These are phyloP conservation scores for Yponomeuta malinellus DNA, from an alignment of 2,888 invertebrate genomes.

Conservation along the genomic window DNA sequence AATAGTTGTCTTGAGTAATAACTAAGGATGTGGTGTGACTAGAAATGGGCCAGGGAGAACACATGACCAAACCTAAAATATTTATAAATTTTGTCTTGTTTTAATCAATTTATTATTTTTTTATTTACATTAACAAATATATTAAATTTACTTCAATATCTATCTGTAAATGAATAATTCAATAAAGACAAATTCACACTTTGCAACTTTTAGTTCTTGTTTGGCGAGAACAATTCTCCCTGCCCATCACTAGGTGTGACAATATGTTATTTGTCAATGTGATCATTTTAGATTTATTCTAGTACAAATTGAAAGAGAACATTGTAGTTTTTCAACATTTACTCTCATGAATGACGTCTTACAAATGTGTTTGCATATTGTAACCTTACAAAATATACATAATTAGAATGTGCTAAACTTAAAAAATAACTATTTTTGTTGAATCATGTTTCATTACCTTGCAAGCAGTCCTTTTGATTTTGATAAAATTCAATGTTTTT, in stretches of 20 bases:
- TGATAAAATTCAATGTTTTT: not conserved
- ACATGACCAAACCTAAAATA: too few species aligned
- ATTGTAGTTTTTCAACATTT: constrained; percentile 62
- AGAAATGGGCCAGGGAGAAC: too few species aligned
- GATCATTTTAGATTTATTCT: not conserved
- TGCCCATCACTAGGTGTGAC: not conserved
- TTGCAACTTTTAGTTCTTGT: too few species aligned
- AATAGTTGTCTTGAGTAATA: too few species aligned
- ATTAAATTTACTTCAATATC: not conserved
- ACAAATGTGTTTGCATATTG: constrained; percentile 72
- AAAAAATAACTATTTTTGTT: constrained; percentile 62
- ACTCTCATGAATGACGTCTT: constrained; percentile 73
- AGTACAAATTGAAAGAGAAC: constrained; percentile 19
- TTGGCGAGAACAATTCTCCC: not conserved
- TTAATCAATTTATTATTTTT: too few species aligned
- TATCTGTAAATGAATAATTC: not conserved
- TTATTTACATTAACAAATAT: too few species aligned
- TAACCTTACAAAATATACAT: constrained; percentile 70
- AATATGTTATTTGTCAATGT: not conserved
- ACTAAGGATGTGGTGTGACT: too few species aligned
- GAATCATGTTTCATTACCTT: constrained; percentile 64
- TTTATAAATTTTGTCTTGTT: too few species aligned
- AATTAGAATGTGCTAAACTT: constrained; percentile 73
- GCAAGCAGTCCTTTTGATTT: constrained; percentile 55
- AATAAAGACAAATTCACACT: not conserved